A percentile compares a stretch with the other conserved stretches of the same genome.
These are phyloP conservation scores for Laticauda colubrina DNA, from an alignment of 2,113 vertebrate genomes.

Conservation along the genomic window DNA sequence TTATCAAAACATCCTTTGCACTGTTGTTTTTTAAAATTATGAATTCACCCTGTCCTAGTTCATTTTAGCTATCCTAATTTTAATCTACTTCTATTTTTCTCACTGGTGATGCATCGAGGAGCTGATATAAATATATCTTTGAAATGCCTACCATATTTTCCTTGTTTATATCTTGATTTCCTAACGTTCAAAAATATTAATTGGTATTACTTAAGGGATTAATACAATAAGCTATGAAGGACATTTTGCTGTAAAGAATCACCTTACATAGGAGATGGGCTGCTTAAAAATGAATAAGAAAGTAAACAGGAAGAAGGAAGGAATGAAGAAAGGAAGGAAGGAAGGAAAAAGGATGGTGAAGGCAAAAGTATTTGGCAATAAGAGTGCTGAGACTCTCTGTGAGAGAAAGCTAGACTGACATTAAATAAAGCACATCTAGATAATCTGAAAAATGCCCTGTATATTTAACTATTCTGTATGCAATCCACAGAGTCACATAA, in stretches of 20 bases:
- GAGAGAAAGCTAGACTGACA: not conserved
- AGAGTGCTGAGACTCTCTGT: not conserved
- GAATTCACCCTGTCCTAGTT: not conserved
- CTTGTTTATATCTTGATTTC: not conserved
- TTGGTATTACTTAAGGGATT: not conserved
- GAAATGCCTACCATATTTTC: not conserved
- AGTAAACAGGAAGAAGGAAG: too few relatives aligned
- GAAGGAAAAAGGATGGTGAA: not conserved
- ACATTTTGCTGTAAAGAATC: not conserved
- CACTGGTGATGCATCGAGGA: not conserved
- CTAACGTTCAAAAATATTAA: not conserved
- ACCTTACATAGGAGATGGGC: too few relatives aligned
- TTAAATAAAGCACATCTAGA: not conserved
- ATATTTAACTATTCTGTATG: not conserved
- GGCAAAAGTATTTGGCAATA: not conserved
- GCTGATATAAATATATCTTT: not conserved
- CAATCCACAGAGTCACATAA: not conserved
- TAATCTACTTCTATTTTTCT: slow-evolving; percentile 3
- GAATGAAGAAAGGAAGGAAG: too few relatives aligned
- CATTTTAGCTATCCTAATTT: slow-evolving; percentile 12
- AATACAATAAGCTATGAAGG: not conserved
- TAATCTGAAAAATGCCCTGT: not conserved
- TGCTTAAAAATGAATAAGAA: too few relatives aligned
- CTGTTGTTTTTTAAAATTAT: not conserved
- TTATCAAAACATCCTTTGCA: not conserved